Evolutionary conservation across 1,140 invertebrate species (phyloP).

Genomic region (Cherax quadricarinatus): DNA sequence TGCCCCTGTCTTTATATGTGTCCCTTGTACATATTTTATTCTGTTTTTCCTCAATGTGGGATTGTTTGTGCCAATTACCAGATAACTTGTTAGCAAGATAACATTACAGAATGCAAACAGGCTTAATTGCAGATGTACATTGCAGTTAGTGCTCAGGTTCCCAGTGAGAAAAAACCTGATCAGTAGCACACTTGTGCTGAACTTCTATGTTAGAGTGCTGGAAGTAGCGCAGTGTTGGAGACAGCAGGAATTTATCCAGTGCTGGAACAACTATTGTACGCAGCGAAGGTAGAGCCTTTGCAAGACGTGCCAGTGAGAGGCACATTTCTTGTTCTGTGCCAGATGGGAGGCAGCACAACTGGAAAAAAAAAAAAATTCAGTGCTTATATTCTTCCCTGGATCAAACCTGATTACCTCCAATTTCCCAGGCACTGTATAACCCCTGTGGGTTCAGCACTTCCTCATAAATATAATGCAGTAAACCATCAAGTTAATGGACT

Average conservation of each 20-base stretch:
- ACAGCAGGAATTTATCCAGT: conserved; percentile 10
- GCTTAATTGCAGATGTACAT: neutral
- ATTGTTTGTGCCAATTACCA: too few species aligned
- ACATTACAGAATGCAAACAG: too few species aligned
- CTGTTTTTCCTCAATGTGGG: too few species aligned
- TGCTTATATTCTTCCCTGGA: too few species aligned
- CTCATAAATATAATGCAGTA: too few species aligned
- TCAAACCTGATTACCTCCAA: too few species aligned
- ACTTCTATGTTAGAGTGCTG: conserved; percentile 35
- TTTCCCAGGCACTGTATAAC: too few species aligned
- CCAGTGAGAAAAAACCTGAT: conserved; percentile 49
- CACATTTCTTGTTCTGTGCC: conserved; percentile 43
- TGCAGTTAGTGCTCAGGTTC: conserved; percentile 43
- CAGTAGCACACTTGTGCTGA: conserved; percentile 51
- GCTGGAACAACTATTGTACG: conserved; percentile 34
- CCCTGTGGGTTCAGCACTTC: too few species aligned
- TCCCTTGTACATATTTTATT: too few species aligned
- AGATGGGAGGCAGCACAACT: conserved; percentile 47
- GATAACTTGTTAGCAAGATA: too few species aligned
- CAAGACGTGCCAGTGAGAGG: conserved; percentile 17
- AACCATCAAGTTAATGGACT: too few species aligned
- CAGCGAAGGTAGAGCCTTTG: conserved; percentile 20
- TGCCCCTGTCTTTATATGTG: too few species aligned
- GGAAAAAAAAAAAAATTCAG: neutral
- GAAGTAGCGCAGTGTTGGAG: conserved; percentile 30